These are phyloP conservation scores for Dendrolimus kikuchii DNA, from an alignment of 1,140 invertebrate genomes.

Conservation along the genomic window DNA sequence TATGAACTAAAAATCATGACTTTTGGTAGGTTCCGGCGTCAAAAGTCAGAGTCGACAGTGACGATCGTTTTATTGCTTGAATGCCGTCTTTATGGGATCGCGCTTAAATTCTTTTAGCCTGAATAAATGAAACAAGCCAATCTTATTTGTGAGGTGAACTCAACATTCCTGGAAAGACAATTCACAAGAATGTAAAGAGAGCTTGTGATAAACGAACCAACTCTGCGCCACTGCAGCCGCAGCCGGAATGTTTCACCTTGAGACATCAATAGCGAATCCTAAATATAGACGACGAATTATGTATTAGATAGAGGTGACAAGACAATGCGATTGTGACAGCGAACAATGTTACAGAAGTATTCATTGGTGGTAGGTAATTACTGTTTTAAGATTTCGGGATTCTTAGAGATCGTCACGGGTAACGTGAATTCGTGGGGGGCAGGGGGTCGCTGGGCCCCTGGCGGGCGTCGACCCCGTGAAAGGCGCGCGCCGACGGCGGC, in stretches of 20 bases:
- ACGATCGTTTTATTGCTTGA: slow-evolving; percentile 47
- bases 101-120: slow-evolving; percentile 34
- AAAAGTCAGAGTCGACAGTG: slow-evolving; percentile 29
- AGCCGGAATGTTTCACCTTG: slow-evolving; percentile 21
- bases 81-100: slow-evolving; percentile 27
- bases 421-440: slow-evolving; percentile 23
- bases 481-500: slow-evolving; percentile 43
- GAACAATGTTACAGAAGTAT: not conserved
- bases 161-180: slow-evolving; percentile 34
- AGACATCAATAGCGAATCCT: slow-evolving; percentile 27
- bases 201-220: slow-evolving; percentile 2
- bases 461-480: slow-evolving; percentile 63
- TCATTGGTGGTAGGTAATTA: not conserved
- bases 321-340: slow-evolving; percentile 11
- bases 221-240: slow-evolving; percentile 13
- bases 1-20: slow-evolving; percentile 33
- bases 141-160: slow-evolving; percentile 47
- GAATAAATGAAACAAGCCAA: slow-evolving; percentile 25
- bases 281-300: slow-evolving; percentile 37
- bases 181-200: slow-evolving; percentile 8
- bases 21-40: slow-evolving; percentile 32
- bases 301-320: slow-evolving; percentile 24
- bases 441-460: slow-evolving; percentile 46
- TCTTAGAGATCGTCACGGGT: slow-evolving; percentile 32
- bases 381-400: slow-evolving; percentile 27